A percentile compares a stretch with the other conserved stretches of the same genome.
Evolutionary conservation across 2,797 vertebrate genomes (phyloP).

Genomic region (Fundulus diaphanus): DNA sequence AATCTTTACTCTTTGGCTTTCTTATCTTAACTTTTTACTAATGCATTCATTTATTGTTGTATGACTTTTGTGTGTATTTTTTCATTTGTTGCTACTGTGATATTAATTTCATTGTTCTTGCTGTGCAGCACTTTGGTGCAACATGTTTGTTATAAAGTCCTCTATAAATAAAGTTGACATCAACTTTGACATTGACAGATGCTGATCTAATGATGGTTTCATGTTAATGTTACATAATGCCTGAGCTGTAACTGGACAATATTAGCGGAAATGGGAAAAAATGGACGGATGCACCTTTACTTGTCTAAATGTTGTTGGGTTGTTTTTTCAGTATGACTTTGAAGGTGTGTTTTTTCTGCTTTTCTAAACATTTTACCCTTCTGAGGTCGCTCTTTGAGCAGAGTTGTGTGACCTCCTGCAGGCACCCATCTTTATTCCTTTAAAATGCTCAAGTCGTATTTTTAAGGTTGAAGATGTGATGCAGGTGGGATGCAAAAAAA

Average conservation of each 20-base stretch:
- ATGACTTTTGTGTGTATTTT: too few relatives aligned
- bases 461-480: slow-evolving; percentile 34
- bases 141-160: too few relatives aligned
- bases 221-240: background rate
- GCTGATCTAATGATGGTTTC: background rate
- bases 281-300: background rate
- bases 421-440: slow-evolving; percentile 6
- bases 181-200: background rate
- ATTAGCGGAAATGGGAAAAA: background rate
- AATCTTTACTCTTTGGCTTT: too few relatives aligned
- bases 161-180: too few relatives aligned
- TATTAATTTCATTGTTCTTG: too few relatives aligned
- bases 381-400: slow-evolving; percentile 12
- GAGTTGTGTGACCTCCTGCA: slow-evolving; percentile 16
- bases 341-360: slow-evolving; percentile 15
- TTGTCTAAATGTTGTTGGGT: slow-evolving; percentile 5
- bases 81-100: too few relatives aligned
- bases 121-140: too few relatives aligned
- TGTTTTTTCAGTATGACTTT: slow-evolving; percentile 22
- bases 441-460: slow-evolving; percentile 29
- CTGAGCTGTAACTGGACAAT: background rate
- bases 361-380: slow-evolving; percentile 10
- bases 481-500: slow-evolving; percentile 40
- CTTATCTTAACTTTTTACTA: too few relatives aligned
- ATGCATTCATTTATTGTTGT: too few relatives aligned